Evolutionary conservation across 1,140 invertebrate species (phyloP).

Genomic region (Drosophila novamexicana): DNA sequence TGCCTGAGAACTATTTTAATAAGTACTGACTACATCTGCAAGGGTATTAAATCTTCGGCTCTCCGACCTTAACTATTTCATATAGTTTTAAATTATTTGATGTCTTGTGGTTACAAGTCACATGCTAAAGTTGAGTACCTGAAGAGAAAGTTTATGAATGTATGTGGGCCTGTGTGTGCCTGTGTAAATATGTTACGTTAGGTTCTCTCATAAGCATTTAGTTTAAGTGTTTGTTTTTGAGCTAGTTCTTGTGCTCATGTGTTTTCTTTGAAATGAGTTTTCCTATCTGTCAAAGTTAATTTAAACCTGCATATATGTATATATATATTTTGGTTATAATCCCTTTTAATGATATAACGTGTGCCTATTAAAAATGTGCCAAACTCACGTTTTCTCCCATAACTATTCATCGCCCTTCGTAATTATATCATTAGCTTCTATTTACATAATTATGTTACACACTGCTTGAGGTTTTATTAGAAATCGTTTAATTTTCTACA

Average conservation of each 20-base stretch:
- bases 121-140: slow-evolving; percentile 6
- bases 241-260: slow-evolving; percentile 15
- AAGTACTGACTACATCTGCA: background rate
- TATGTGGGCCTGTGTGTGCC: background rate
- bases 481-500: background rate
- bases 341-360: slow-evolving; percentile 13
- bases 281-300: slow-evolving; percentile 17
- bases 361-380: background rate
- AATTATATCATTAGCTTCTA: background rate
- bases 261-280: slow-evolving; percentile 39
- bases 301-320: slow-evolving; percentile 10
- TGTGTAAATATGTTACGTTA: slow-evolving; percentile 9
- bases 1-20: too few relatives aligned
- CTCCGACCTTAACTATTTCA: background rate
- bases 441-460: background rate
- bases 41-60: background rate
- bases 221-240: slow-evolving; percentile 2
- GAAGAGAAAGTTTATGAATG: background rate
- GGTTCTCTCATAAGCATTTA: slow-evolving; percentile 9
- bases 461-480: background rate
- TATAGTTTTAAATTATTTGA: slow-evolving; percentile 2
- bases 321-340: slow-evolving; percentile 1
- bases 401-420: background rate
- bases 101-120: background rate
- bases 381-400: too few relatives aligned